phyloP scores from a whole-genome alignment of 2,797 vertebrate genomes.

The Simalia tracyae region DNA sequence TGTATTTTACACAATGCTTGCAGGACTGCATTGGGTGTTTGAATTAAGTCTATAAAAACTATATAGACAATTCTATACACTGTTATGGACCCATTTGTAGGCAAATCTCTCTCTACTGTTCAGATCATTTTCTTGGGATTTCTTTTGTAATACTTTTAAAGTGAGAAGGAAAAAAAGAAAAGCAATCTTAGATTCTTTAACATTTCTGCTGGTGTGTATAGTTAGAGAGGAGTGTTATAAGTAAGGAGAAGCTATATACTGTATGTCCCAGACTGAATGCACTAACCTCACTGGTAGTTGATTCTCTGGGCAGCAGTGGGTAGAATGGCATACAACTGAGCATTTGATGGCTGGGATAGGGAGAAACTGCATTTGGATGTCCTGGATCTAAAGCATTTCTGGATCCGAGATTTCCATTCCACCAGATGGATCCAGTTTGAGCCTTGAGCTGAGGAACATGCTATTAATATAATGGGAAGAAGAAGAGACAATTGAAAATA shows the following conservation, averaged over 20 bases:
- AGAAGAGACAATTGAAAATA: neutral
- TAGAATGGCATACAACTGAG: neutral
- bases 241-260: neutral
- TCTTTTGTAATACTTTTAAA: neutral
- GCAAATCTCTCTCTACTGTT: neutral
- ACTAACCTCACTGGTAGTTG: neutral
- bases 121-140: neutral
- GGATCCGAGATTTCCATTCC: neutral
- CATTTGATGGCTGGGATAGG: neutral
- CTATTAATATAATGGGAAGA: neutral
- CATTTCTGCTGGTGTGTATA: neutral
- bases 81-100: neutral
- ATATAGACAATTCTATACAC: neutral
- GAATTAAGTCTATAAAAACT: neutral
- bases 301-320: neutral
- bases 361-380: neutral
- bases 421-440: neutral
- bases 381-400: neutral
- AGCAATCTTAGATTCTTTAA: neutral
- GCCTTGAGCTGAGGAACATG: no score
- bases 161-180: neutral
- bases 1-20: neutral
- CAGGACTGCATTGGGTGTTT: neutral
- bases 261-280: neutral
- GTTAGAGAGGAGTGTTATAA: neutral